A percentile compares a stretch with the other conserved stretches of the same genome.
phyloP scores from a whole-genome alignment of 1,140 invertebrate genomes.

The Cherax quadricarinatus region DNA sequence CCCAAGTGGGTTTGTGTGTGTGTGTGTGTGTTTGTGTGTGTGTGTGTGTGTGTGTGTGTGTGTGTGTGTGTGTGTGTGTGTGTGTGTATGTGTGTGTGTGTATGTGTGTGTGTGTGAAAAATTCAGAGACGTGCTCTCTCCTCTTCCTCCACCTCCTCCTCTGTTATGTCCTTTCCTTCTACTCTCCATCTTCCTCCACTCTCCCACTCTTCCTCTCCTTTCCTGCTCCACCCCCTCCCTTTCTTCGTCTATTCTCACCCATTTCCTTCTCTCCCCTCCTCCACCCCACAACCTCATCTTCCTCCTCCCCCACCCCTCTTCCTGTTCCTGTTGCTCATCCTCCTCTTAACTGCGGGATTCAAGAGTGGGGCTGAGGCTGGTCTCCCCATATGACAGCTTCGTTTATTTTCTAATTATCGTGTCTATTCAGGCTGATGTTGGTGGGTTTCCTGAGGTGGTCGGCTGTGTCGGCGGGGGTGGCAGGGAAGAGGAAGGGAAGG shows the following conservation, averaged over 20 bases:
- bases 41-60: too few species aligned
- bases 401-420: conserved; percentile 16
- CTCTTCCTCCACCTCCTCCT: too few species aligned
- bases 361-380: neutral
- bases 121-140: too few species aligned
- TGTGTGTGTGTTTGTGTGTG: too few species aligned
- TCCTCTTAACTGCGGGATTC: neutral
- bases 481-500: neutral
- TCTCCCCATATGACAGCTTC: neutral
- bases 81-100: conserved; percentile 24
- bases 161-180: too few species aligned
- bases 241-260: too few species aligned
- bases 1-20: too few species aligned
- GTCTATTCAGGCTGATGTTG: neutral
- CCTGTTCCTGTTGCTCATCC: neutral
- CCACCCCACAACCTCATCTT: neutral
- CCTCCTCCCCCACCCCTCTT: neutral
- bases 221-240: too few species aligned
- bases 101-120: too few species aligned
- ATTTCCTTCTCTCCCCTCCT: neutral
- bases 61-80: conserved; percentile 25
- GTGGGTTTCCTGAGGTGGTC: neutral
- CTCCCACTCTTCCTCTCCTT: neutral
- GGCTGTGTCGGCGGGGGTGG: neutral
- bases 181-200: neutral